Evolutionary conservation across 92 coral and sea anemone species (phyloP).

Genomic region (Heliopora coerulea): DNA sequence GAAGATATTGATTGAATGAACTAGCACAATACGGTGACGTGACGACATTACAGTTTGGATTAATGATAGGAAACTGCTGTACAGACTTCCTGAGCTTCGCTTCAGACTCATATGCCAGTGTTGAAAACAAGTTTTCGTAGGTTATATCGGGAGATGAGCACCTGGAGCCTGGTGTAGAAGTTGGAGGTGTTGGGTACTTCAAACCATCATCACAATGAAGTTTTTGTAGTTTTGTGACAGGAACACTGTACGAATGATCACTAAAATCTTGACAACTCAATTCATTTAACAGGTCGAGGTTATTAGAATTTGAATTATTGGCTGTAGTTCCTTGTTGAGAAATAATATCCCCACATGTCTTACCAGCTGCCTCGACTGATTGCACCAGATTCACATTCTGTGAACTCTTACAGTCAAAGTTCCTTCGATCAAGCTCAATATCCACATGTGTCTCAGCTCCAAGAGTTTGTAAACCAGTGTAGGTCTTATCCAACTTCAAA

Average conservation of each 20-base stretch:
- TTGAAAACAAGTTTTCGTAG: constrained; percentile 1
- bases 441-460: constrained; percentile 99
- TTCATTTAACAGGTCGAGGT: background rate
- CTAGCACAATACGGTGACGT: constrained; percentile 66
- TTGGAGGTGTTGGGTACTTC: constrained; percentile 58
- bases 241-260: constrained; percentile 37
- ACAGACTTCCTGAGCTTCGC: constrained; percentile 49
- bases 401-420: constrained; percentile 60
- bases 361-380: background rate
- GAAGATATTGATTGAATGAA: constrained; percentile 56
- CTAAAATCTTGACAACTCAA: background rate
- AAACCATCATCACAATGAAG: background rate
- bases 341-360: background rate
- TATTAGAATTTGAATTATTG: background rate
- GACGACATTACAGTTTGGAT: constrained; percentile 49
- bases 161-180: constrained; percentile 63
- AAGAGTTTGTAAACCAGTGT: constrained; percentile 96
- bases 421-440: constrained; percentile 82
- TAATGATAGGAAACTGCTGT: constrained; percentile 60
- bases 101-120: constrained; percentile 44
- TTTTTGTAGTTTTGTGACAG: background rate
- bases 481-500: constrained; percentile 84
- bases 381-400: background rate
- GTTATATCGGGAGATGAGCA: constrained; percentile 67
- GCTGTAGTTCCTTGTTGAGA: background rate